Evolutionary conservation across 2,888 invertebrate species (phyloP).

Genomic region (Acleris holmiana): DNA sequence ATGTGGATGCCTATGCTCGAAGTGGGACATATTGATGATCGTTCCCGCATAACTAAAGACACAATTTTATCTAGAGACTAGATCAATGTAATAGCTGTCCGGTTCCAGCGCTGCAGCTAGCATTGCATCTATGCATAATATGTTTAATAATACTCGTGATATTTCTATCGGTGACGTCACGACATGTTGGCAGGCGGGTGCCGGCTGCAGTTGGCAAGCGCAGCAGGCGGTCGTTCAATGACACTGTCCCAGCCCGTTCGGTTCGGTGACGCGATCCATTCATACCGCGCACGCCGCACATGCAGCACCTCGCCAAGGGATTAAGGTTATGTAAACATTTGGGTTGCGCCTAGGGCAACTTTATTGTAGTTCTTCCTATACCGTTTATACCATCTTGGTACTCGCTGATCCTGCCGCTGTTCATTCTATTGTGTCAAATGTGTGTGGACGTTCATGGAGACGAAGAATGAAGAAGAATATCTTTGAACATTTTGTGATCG

Average conservation of each 20-base stretch:
- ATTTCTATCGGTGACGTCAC: conserved; percentile 35
- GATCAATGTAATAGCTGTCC: too few relatives aligned
- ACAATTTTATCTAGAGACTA: too few relatives aligned
- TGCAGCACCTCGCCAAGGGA: background rate
- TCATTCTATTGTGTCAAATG: too few relatives aligned
- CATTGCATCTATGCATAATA: conserved; percentile 3
- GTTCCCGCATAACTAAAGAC: too few relatives aligned
- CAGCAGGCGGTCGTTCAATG: conserved; percentile 59
- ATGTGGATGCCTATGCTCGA: too few relatives aligned
- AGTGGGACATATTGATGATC: too few relatives aligned
- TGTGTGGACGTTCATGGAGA: too few relatives aligned
- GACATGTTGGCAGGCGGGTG: conserved; percentile 28
- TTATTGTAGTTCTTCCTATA: too few relatives aligned
- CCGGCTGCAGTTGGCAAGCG: conserved; percentile 36
- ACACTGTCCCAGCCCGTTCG: conserved; percentile 50
- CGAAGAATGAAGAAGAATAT: too few relatives aligned
- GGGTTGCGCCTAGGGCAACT: background rate
- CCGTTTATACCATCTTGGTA: too few relatives aligned
- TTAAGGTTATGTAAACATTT: conserved; percentile 3
- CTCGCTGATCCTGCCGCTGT: too few relatives aligned
- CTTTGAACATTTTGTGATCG: too few relatives aligned
- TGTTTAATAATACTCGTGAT: conserved; percentile 35
- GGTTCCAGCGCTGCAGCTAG: background rate
- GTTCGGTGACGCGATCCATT: conserved; percentile 65
- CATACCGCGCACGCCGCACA: conserved; percentile 52